Percentiles rank a stretch among this genome's conserved stretches.
Evolutionary conservation across 2,113 vertebrate genomes (phyloP).

Genomic region (Oreochromis spilurus): DNA sequence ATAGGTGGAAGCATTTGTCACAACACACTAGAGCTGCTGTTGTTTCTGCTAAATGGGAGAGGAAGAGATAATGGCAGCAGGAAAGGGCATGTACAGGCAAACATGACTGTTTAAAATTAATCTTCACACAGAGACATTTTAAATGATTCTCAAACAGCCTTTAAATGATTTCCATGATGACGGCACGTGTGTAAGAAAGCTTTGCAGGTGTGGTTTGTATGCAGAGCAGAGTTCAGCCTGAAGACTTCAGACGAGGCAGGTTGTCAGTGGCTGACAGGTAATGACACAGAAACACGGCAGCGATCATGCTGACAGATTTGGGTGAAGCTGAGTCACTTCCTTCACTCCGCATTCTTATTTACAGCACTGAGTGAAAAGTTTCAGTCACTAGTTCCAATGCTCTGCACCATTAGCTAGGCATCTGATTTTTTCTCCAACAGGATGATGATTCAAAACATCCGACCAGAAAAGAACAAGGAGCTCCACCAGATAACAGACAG

Average conservation of each 20-base stretch:
- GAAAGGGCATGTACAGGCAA: background rate
- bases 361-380: background rate
- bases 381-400: background rate
- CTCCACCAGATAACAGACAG: background rate
- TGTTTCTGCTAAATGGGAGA: background rate
- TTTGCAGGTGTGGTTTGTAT: background rate
- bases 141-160: background rate
- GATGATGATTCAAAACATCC: background rate
- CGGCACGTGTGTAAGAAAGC: background rate
- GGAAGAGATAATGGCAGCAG: background rate
- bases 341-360: background rate
- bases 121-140: background rate
- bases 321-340: background rate
- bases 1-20: background rate
- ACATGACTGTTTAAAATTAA: background rate
- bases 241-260: background rate
- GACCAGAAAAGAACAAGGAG: background rate
- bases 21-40: background rate
- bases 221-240: background rate
- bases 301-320: background rate
- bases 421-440: background rate
- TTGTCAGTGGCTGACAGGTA: background rate
- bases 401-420: background rate
- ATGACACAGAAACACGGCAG: background rate
- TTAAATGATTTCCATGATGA: too few species aligned